Evolutionary conservation across 2,888 invertebrate genomes (phyloP), one percentile per base, ranked within the genome.

Genomic region (Empis livida): DNA sequence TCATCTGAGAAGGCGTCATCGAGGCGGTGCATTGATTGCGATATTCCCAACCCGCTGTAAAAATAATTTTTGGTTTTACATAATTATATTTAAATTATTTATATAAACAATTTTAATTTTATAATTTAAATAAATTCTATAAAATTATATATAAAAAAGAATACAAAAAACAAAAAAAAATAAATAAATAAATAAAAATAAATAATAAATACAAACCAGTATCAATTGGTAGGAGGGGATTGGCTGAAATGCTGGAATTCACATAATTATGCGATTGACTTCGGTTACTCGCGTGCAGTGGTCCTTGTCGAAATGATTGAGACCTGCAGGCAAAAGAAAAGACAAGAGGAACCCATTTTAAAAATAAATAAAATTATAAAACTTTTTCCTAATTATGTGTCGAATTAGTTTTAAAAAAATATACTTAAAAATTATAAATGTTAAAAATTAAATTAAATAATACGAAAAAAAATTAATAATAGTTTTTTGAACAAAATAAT

Each of bases 221-320:
- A 71, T 78, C 88, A 76, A 90, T 84, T 75, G 90, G 90, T 80
- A 90, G 84, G 79, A 90, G 82, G 75, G 89, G 89, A 77, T 89
- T 89, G 74, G 89, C 89, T 75, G 89, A 89, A 78, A 89, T 82
- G 81, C 86, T 87, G 78, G 83, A 80, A 78, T 83, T 84, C 76
- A 82, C 82, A 75, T 79, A 77, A 70, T 76, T 74, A 72, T 76
- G 75, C 73, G 70, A 70, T 63, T 70, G 70, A 65, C 70, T 70
- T 68, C 70, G 68, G 65, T 65, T 70, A 70, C 68, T 69, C 62
- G 68, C 64, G 64, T 70, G 70, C 65, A 70, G 64, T 63, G 70
- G 68, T 60, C 70, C 70, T 67, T 88, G 86, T 75, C 89, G 87
- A 82, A 89, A 90, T 76, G 90, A 90, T 75, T 89, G 89, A 79